Evolutionary conservation across 2,113 vertebrate species (phyloP), one percentile per base, ranked within the genome.

Genomic region (Psettodes erumei): DNA sequence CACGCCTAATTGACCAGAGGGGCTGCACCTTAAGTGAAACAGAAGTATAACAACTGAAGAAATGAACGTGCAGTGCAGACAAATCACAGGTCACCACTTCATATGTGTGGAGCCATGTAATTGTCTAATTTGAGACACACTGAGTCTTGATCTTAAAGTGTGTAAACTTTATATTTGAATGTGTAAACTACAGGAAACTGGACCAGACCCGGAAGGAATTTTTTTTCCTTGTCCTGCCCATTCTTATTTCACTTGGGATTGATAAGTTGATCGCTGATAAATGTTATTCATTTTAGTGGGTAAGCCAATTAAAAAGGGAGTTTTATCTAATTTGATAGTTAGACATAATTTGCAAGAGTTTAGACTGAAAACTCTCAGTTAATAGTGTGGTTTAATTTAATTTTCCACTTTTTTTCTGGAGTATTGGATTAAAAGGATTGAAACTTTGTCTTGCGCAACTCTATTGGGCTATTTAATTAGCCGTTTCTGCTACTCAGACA

Each of bases 291-390:
- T 93, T 94, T 92, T 90, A 94, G 89, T 93, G 88, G 93, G 87
- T 66, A 65, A 86, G 86, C 91, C 92, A 94, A 94, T 94, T 94
- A 93, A 94, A 93, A 93, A 91, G 71, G 21, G 74, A 81, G 74
- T 90, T 93, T 94, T 93, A 93, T 93, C 92, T 93, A 88, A 93
- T 93, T 87, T 93, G 84, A 93, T 92, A 91, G 88, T 91, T 90
- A 87, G 87, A 90, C 89, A 74, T 91, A 85, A 93, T 94, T 92
- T 92, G 85, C 80, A 80, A 89, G 83, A 91, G 84, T 93, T 93
- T 86, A 90, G 89, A 89, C 76, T 63, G 81, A 88, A 91, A 88
- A 89, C 83, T 86, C 82, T 82, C 87, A 75, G 69, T 90, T 90
- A 91, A 90, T 92, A 84, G 37, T 88, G 88, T 74, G 83, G 84